These are phyloP conservation scores for Anguilla anguilla DNA, from an alignment of 2,797 vertebrate species.

Conservation along the genomic window DNA sequence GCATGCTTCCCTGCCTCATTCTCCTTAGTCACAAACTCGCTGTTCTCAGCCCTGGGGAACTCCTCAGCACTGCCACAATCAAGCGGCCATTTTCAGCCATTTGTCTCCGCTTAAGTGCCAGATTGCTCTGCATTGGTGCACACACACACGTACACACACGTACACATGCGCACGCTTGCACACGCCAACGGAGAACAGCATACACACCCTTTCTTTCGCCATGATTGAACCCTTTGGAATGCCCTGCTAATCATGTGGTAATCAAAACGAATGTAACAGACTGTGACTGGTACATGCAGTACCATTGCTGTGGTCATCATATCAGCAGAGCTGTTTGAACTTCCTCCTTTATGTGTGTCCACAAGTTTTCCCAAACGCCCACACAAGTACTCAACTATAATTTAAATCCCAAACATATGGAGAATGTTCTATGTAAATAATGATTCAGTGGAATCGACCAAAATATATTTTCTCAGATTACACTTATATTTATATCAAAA, in stretches of 20 bases:
- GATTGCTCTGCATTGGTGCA: constrained; percentile 41
- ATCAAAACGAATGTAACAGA: neutral
- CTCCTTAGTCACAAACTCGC: constrained; percentile 38
- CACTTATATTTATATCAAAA: neutral
- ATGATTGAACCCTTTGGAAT: constrained; percentile 9
- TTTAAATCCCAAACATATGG: neutral
- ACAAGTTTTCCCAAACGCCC: neutral
- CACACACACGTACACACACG: constrained; percentile 41
- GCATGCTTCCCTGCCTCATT: constrained; percentile 55
- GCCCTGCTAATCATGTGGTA: neutral
- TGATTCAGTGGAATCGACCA: neutral
- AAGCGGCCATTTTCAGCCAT: constrained; percentile 54
- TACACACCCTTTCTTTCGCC: neutral
- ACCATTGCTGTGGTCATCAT: neutral
- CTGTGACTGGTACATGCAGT: constrained; percentile 10
- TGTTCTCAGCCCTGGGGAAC: constrained; percentile 44
- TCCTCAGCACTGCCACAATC: constrained; percentile 51
- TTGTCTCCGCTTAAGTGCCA: constrained; percentile 51
- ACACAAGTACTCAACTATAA: neutral
- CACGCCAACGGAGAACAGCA: neutral
- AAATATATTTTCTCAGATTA: neutral
- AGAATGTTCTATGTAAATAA: neutral
- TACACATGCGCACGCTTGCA: neutral
- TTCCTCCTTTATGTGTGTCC: neutral
- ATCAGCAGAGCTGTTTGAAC: neutral